Evolutionary conservation across 2,113 vertebrate species (phyloP), one percentile per base, ranked within the genome.

Genomic region (Promerops cafer): DNA sequence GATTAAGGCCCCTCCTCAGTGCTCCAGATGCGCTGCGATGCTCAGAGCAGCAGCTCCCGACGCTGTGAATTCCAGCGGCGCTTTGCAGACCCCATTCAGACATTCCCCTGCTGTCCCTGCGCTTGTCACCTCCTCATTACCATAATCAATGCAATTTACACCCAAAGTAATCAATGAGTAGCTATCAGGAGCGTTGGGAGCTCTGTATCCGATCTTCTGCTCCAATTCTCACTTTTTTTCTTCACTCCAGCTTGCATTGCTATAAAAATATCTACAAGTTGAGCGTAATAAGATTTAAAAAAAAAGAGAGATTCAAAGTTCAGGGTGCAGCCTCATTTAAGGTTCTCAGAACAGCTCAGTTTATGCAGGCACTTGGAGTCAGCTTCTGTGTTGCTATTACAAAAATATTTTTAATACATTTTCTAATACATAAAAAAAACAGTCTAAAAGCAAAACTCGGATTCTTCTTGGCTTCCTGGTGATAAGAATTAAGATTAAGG

Each of bases 141-240:
- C 77, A 60, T 78, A 87, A 94, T 92, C 95, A 78, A 96, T 94
- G 52, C 21, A 65, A 11, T 93, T 89, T 87, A 21, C 12, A 3
- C 75, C 37, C 72, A 19, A 83, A 81, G 71, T 75, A 89, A 95
- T 95, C 93, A 68, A 91, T 81, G 52, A 66, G 35, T 14, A 47
- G 23, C 68, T 1, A 0, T 59, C 63, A 63, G 79, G 61, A 60
- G 54, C 1, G 0, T 1, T 81, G 59, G 40, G 56, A 84, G 64
- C 56, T 59, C 16, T 22, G 33, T 19, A 35, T 59, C 76, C 79
- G 54, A 57, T 93, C 42, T 81, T 83, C 75, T 89, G 63, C 83
- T 87, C 64, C 52, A 74, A 6, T 88, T 86, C 59, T 92, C 39
- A 1, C 60, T 80, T 59, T 69, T 47, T 87, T 50, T 10, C 53